Evolutionary conservation across 2,888 invertebrate genomes (phyloP), one percentile per base, ranked within the genome.

Genomic region (Bombylius discolor): DNA sequence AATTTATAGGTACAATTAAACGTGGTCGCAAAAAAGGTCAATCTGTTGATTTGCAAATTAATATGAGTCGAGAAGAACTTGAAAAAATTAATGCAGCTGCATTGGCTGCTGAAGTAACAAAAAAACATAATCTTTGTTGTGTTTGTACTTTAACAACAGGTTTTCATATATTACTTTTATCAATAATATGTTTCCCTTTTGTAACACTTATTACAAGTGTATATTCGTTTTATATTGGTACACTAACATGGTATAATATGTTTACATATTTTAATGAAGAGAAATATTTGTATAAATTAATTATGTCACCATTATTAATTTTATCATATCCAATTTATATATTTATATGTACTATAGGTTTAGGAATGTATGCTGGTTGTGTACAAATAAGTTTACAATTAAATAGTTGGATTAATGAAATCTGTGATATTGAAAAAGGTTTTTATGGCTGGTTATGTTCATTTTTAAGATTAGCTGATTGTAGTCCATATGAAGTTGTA

Each of bases 401-500:
- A 58, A 77, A 78, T 42, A 80, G 80, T 61, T 87, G 87, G 87
- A 77, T 79, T 67, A 81, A 81, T 64, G 84, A 85, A 71, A 80
- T 86, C 4, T 78, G 79, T 56, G 87, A 87, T 70, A 80, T 84
- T 66, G 87, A 87, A 64, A 87, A 87, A 70, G 87, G 87, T 1
- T 87, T 87, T 72, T 87, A 84, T 63, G 87, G 87, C 7, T 87
- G 86, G 85, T 71, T 87, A 23, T 87, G 87, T 67, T 79, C 81
- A 56, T 74, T 78, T 47, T 63, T 87, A 44, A 79, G 78, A 57
- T 74, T 87, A 63, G 82, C 85, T 14, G 83, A 86, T 64, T 87
- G 87, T 66, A 81, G 86, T 62, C 87, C 87, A 0, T 87, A 87
- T 70, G 85, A 87, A 68, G 82, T 84, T 55, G 81, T 84, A 4